Evolutionary conservation across 2,113 vertebrate species (phyloP).

Genomic region (Meleagris gallopavo): DNA sequence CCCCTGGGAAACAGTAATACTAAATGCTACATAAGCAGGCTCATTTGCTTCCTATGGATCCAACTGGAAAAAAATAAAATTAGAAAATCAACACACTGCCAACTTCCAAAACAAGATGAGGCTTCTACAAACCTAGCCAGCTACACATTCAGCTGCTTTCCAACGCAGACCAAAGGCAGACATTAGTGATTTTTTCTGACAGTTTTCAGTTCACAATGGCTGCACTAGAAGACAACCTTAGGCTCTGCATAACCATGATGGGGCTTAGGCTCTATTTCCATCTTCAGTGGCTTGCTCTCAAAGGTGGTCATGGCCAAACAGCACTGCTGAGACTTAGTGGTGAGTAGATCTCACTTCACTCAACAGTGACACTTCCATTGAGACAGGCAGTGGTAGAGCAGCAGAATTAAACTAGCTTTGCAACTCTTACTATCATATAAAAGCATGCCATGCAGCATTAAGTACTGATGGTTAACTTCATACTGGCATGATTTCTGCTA

Average conservation of each 20-base stretch:
- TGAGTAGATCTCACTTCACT: background rate
- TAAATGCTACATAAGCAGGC: background rate
- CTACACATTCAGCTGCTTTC: background rate
- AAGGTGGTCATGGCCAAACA: background rate
- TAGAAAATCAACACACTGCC: background rate
- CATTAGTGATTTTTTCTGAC: background rate
- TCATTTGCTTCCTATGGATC: conserved; percentile 10
- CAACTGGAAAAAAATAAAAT: background rate
- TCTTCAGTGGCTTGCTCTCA: background rate
- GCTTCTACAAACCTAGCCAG: background rate
- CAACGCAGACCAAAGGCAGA: background rate
- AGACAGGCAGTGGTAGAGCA: background rate
- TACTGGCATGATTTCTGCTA: background rate
- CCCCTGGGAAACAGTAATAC: background rate
- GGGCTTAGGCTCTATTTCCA: background rate
- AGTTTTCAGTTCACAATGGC: background rate
- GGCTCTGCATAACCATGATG: rapidly evolving
- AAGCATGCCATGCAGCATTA: background rate
- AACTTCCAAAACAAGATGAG: background rate
- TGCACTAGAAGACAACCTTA: background rate
- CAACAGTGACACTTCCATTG: rapidly evolving
- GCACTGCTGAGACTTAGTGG: background rate
- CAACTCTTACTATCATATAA: rapidly evolving
- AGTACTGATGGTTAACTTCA: background rate
- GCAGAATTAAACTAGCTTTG: background rate